Conservation (phyloP, 2,888 invertebrate genomes). For the Agonopterix subpropinquella region DNA sequence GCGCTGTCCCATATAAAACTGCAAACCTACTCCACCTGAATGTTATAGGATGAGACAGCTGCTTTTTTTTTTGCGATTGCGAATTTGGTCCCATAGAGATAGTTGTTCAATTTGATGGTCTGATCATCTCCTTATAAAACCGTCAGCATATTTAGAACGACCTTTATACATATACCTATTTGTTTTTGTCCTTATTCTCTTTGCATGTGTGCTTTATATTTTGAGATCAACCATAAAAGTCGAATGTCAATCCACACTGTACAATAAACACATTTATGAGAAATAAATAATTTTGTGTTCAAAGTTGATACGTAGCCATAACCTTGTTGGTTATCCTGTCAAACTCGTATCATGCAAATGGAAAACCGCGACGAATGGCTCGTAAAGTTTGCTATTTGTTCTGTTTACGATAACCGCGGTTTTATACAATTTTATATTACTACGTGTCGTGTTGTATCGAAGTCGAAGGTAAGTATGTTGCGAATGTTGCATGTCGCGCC, state of each 20-base stretch:
- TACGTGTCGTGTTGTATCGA: constrained; percentile 5
- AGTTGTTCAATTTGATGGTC: no score
- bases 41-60: no score
- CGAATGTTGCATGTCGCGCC: no score
- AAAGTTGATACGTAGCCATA: constrained; percentile 32
- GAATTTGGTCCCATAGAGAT: no score
- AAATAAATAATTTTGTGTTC: constrained; percentile 30
- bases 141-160: no score
- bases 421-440: constrained; percentile 66
- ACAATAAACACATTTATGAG: constrained; percentile 24
- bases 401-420: constrained; percentile 69
- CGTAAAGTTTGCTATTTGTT: constrained; percentile 69
- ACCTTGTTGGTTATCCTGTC: constrained; percentile 33
- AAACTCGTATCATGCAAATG: constrained; percentile 62
- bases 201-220: neutral
- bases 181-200: no score
- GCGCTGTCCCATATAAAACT: no score
- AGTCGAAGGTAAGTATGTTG: no score
- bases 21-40: no score
- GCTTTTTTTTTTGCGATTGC: no score
- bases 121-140: no score
- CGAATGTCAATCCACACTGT: constrained; percentile 20
- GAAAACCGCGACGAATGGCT: constrained; percentile 62
- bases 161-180: no score
- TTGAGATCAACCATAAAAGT: neutral